A percentile compares a stretch with the other conserved stretches of the same genome.
phyloP scores from a whole-genome alignment of 2,888 invertebrate species.

The Latrodectus hesperus region DNA sequence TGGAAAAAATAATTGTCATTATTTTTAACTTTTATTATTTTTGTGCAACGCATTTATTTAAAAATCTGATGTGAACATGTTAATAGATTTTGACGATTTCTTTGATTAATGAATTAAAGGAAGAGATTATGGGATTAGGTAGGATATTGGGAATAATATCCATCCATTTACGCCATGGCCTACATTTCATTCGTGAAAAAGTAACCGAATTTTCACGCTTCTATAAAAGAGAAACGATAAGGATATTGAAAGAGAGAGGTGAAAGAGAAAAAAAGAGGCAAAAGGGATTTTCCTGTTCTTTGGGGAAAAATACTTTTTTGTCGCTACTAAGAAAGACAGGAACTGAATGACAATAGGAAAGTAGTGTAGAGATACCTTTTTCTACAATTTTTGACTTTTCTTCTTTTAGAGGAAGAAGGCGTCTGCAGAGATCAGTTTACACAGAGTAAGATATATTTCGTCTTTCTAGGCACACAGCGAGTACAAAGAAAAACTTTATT shows the following conservation, averaged over 20 bases:
- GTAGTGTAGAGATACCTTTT: constrained; percentile 7
- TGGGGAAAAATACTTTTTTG: background rate
- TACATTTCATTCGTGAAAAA: background rate
- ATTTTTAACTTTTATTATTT: too few species aligned
- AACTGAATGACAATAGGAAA: constrained; percentile 28
- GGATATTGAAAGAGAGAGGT: background rate
- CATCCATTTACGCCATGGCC: background rate
- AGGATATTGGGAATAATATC: background rate
- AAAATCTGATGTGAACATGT: too few species aligned
- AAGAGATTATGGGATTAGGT: too few species aligned
- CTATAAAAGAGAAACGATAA: background rate
- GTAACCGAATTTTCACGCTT: constrained; percentile 1
- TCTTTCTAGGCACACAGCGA: constrained; percentile 2
- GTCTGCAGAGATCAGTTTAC: background rate
- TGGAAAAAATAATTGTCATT: too few species aligned
- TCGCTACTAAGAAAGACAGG: background rate
- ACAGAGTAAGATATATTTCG: constrained; percentile 3
- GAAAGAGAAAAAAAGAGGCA: background rate
- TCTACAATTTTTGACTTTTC: constrained; percentile 9
- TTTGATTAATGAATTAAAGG: too few species aligned
- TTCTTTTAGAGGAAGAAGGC: background rate
- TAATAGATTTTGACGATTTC: too few species aligned
- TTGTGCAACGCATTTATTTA: too few species aligned
- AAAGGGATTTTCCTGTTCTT: constrained; percentile 22
- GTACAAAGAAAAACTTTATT: background rate